Evolutionary conservation across 2,113 vertebrate species (phyloP).

Genomic region (Perca flavescens): DNA sequence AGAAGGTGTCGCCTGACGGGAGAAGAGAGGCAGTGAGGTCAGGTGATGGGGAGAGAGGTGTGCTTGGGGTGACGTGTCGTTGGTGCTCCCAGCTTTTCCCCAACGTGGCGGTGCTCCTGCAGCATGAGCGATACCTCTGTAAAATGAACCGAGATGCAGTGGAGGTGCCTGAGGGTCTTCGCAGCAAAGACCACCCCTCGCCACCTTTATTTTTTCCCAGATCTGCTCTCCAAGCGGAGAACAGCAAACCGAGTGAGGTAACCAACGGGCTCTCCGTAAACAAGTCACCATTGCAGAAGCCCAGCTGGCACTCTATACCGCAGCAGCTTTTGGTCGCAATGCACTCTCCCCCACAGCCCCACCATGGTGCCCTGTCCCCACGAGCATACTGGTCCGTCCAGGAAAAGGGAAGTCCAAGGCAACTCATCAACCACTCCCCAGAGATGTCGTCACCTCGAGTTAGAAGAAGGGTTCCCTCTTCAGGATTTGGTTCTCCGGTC

Average conservation of each 20-base stretch:
- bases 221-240: conserved; percentile 52
- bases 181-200: conserved; percentile 46
- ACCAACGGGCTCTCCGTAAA: conserved; percentile 73
- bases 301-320: conserved; percentile 76
- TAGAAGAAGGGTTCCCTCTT: conserved; percentile 66
- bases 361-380: conserved; percentile 48
- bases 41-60: conserved; percentile 46
- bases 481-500: conserved; percentile 69
- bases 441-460: conserved; percentile 69
- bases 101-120: conserved; percentile 77
- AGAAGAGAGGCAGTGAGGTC: conserved; percentile 33
- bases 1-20: conserved; percentile 48
- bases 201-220: conserved; percentile 63
- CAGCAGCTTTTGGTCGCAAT: conserved; percentile 78
- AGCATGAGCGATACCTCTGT: conserved; percentile 84
- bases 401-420: conserved; percentile 70
- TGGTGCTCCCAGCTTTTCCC: conserved; percentile 84
- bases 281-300: conserved; percentile 72
- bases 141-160: conserved; percentile 69
- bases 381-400: conserved; percentile 68
- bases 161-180: conserved; percentile 60
- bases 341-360: conserved; percentile 73
- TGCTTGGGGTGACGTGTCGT: conserved; percentile 70
- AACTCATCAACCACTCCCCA: conserved; percentile 54
- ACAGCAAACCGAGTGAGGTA: conserved; percentile 48